Evolutionary conservation across 1,140 invertebrate genomes (phyloP).

Genomic region (Anagrus nilaparvatae): DNA sequence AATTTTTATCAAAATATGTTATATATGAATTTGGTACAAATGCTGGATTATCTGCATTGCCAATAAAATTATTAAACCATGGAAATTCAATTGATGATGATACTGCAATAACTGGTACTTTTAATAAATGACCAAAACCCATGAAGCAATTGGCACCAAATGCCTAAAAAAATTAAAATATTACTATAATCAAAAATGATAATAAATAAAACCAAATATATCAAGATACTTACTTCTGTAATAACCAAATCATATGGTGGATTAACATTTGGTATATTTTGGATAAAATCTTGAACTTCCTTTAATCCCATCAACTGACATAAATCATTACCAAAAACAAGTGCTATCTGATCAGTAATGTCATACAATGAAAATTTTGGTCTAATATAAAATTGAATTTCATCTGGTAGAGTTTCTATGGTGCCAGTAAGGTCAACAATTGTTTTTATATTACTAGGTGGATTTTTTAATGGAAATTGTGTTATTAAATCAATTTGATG

Average conservation of each 20-base stretch:
- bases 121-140: conserved; percentile 43
- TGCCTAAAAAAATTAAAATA: conserved; percentile 5
- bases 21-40: conserved; percentile 37
- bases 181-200: background rate
- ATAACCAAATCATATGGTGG: conserved; percentile 13
- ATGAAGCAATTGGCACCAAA: conserved; percentile 30
- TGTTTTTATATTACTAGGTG: conserved; percentile 15
- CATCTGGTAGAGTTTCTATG: background rate
- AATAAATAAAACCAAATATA: too few relatives aligned
- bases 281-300: conserved; percentile 8
- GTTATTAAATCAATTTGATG: conserved; percentile 32
- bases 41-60: conserved; percentile 43
- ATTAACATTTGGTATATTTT: conserved; percentile 6
- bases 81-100: conserved; percentile 43
- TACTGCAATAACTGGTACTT: conserved; percentile 45
- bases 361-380: conserved; percentile 1
- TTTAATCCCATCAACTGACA: conserved; percentile 12
- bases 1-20: conserved; percentile 46
- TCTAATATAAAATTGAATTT: conserved; percentile 11
- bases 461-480: conserved; percentile 9
- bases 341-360: background rate
- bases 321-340: conserved; percentile 8
- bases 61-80: conserved; percentile 48
- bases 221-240: too few relatives aligned
- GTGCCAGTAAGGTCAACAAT: conserved; percentile 7